Evolutionary conservation across 1,140 invertebrate genomes (phyloP).

Genomic region (Cotesia glomerata): DNA sequence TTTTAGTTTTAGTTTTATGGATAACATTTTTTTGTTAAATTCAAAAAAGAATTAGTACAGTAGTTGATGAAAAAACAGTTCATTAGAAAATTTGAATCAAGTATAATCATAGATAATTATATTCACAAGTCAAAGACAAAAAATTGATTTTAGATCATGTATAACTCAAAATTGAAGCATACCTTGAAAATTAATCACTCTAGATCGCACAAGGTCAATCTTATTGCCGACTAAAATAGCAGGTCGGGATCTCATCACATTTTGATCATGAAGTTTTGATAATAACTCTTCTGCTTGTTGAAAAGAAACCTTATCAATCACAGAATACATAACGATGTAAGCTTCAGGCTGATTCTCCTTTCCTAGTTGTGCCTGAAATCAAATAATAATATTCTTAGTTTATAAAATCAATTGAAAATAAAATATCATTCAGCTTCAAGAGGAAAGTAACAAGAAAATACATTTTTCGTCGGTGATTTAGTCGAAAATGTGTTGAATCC

Average conservation of each 20-base stretch:
- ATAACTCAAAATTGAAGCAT: constrained; percentile 12
- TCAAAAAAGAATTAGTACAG: too few species aligned
- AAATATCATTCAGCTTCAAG: too few species aligned
- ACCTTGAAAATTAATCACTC: constrained; percentile 90
- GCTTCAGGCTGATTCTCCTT: constrained; percentile 77
- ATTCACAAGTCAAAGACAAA: too few species aligned
- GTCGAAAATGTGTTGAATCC: too few species aligned
- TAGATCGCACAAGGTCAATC: constrained; percentile 89
- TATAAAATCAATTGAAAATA: background rate
- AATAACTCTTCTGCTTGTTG: constrained; percentile 81
- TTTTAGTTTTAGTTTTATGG: too few species aligned
- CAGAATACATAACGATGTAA: constrained; percentile 88
- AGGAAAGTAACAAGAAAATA: too few species aligned
- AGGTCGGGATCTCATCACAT: constrained; percentile 75
- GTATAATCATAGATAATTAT: too few species aligned
- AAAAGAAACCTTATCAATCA: constrained; percentile 88
- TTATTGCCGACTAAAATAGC: constrained; percentile 94
- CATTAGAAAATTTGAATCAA: too few species aligned
- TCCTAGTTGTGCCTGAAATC: constrained; percentile 76
- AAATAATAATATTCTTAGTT: constrained; percentile 22
- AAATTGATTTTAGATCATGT: too few species aligned
- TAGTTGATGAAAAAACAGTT: too few species aligned
- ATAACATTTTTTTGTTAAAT: too few species aligned
- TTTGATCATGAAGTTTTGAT: constrained; percentile 75
- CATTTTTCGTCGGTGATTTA: too few species aligned